Evolutionary conservation across 2,888 invertebrate species (phyloP), one percentile per base, ranked within the genome.

Genomic region (Thymelicus sylvestris): DNA sequence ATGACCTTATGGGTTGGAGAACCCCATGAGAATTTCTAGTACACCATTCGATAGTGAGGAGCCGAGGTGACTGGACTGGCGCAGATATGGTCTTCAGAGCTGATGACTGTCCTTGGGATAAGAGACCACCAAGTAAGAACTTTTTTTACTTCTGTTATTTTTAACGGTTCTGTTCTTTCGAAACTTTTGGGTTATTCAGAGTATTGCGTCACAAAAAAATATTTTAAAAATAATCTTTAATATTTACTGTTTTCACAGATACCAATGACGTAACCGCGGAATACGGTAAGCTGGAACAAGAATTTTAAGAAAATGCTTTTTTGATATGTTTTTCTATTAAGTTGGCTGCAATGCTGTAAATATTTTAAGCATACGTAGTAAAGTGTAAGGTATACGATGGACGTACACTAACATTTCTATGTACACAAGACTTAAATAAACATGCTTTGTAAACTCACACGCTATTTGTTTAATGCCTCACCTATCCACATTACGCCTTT

Each of bases 391-490:
- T 81, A 83, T 80, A 84, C 83, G 75, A 72, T 74, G 70, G 77
- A 80, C 82, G 79, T 83, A 79, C 81, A 83, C 81, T 78, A 80
- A 81, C 80, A 78, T 79, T 82, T 80, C 76, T 84, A 79, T 87
- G 83, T 84, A 84, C 82, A 84, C 81, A 81, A 75, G 75, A 76
- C 72, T 81, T 83, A 74, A 87, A 89, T 90, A 91, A 90, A 91
- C 78, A 83, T 78, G 86, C 87, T 87, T 86, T 73, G 80, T 78
- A 81, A 82, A 85, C 80, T 82, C 78, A 75, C 85, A 84, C 85
- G 82, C 82, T 84, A 82, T 89, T 90, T 88, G 84, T 86, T 87
- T 86, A 78, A 80, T 81, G 84, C 82, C 83, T 86, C 85, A 87
- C 87, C 87, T 84, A 75, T 82, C 80, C 78, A 81, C 77, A 76